Evolutionary conservation across 2,888 invertebrate genomes (phyloP), one percentile per base, ranked within the genome.

Genomic region (Sphaerophoria taeniata): DNA sequence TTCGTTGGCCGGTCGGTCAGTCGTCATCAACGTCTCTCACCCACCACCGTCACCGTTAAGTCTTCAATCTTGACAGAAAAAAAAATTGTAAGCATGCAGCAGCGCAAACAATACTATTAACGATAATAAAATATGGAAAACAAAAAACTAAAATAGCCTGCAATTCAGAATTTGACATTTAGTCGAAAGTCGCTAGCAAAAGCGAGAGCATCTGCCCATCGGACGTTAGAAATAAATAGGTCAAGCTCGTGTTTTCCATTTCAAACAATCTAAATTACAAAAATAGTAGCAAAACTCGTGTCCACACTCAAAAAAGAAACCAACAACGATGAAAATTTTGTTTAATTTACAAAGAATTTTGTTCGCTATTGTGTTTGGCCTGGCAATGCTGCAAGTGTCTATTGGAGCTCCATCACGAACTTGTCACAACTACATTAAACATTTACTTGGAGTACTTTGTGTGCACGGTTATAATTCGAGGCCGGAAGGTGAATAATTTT

Each of bases 111-210:
- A 24, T 24, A 24, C 7, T 7, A 7, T 14, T 34, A 14, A 56
- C 34, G 34, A 56, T 56, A 56, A 63, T 33, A 24, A 24, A 24
- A 24, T 24, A 24, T 24, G 24, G 47, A 39, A 60, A 43, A 65
- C 33, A 5, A 45, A 63, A 63, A 67, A 67, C 39, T 67, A 67
- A 67, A 53, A 51, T 53, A 39, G 67, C 24, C 39, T 49, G 36
- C 67, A 53, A 67, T 31, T 12, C 24, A 49, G 47, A 65, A 49
- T 65, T 14, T 65, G 7, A 53, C 39, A 67, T 67, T 24, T 67
- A 67, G 67, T 67, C 31, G 67, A 53, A 53, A 53, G 53, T 51
- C 67, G 67, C 34, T 67, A 7, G 67, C 67, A 53, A 67, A 51
- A 53, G 53, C 67, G 39, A 39, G 53, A 53, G 53, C 67, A 67